These are phyloP conservation scores for Drosophila mercatorum DNA, from an alignment of 2,888 invertebrate genomes.

Conservation along the genomic window DNA sequence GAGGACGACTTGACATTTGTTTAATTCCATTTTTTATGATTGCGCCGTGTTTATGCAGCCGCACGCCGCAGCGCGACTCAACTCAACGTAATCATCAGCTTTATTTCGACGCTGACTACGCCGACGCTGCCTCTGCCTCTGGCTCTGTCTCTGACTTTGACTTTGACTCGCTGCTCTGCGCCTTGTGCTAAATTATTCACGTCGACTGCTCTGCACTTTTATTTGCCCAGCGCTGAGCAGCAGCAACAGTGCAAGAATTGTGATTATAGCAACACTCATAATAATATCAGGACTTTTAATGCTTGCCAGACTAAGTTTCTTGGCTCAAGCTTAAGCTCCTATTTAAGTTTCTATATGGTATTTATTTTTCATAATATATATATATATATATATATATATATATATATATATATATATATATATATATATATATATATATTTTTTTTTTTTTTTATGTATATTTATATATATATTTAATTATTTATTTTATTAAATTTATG, in stretches of 20 bases:
- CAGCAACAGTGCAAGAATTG: neutral
- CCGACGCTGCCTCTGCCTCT: slow-evolving; percentile 3
- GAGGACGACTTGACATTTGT: slow-evolving; percentile 63
- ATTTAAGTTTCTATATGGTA: neutral
- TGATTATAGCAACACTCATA: neutral
- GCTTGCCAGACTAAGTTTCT: no score
- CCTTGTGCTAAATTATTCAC: slow-evolving; percentile 50
- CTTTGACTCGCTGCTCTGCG: slow-evolving; percentile 1
- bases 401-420: neutral
- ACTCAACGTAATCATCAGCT: slow-evolving; percentile 46
- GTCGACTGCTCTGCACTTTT: slow-evolving; percentile 15
- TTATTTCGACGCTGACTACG: slow-evolving; percentile 42
- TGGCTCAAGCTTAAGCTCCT: neutral
- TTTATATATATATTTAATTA: neutral
- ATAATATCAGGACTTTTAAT: neutral
- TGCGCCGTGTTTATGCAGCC: slow-evolving; percentile 73
- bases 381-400: neutral
- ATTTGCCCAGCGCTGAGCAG: slow-evolving; percentile 7
- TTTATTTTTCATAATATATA: neutral
- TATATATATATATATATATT: neutral
- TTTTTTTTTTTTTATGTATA: neutral
- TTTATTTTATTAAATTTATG: no score
- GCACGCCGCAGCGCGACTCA: slow-evolving; percentile 44
- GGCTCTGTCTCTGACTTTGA: neutral
- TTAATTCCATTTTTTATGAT: slow-evolving; percentile 74